Conservation (phyloP, 2,888 invertebrate genomes). For the Phyllotreta cruciferae region DNA sequence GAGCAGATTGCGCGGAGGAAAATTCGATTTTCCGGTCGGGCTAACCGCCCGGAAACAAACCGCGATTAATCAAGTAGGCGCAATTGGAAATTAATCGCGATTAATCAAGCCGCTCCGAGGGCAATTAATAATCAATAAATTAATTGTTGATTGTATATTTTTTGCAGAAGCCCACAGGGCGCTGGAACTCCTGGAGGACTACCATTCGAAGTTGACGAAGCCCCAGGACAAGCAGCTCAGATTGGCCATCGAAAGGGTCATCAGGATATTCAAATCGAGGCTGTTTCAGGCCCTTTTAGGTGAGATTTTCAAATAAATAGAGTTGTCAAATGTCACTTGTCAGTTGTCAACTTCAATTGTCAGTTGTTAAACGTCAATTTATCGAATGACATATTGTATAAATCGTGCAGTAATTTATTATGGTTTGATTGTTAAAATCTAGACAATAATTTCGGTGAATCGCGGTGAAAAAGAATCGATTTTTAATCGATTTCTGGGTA, state of each 20-base stretch:
- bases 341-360: too few relatives aligned
- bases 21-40: background rate
- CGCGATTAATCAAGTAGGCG: too few relatives aligned
- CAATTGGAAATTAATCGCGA: too few relatives aligned
- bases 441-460: too few relatives aligned
- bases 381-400: too few relatives aligned
- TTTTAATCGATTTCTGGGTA: background rate
- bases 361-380: too few relatives aligned
- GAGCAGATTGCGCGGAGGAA: background rate
- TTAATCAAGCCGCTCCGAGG: too few relatives aligned
- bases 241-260: conserved; percentile 96
- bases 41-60: background rate
- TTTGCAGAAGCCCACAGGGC: conserved; percentile 95
- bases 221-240: conserved; percentile 95
- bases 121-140: background rate
- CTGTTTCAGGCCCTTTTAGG: conserved; percentile 98
- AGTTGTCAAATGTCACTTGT: background rate
- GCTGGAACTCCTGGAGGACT: conserved; percentile 97
- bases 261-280: conserved; percentile 96
- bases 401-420: too few relatives aligned
- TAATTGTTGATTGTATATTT: conserved; percentile 48
- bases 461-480: too few relatives aligned
- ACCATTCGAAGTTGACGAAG: conserved; percentile 91
- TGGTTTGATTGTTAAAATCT: too few relatives aligned
- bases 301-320: conserved; percentile 67